Evolutionary conservation across 2,888 invertebrate species (phyloP), one percentile per base, ranked within the genome.

Genomic region (Brenthis hecate): DNA sequence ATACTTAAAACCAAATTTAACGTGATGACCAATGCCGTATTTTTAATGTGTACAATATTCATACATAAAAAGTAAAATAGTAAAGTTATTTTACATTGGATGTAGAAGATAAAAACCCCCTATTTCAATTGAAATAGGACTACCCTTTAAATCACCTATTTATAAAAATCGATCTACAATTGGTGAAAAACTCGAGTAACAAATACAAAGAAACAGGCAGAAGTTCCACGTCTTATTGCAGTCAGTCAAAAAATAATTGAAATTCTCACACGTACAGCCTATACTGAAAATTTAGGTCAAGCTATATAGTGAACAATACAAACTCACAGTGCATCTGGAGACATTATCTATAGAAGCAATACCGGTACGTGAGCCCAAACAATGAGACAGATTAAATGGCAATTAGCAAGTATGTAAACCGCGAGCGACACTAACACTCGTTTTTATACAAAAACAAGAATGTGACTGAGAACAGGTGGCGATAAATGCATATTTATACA

Each of bases 401-500:
- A 63, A 62, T 57, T 53, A 54, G 43, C 56, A 58, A 56, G 48
- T 54, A 62, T 19, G 28, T 58, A 61, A 14, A 55, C 55, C 60
- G 28, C 19, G 57, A 43, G 28, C 32, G n/a, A 58, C 55, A 56
- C 43, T 63, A 55, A 61, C 66, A 57, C 64, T 43, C n/a, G 47
- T 54, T 56, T 48, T 69, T 56, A 58, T 55, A 65, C 60, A 65
- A 19, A 66, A 64, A 66, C 61, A 50, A 51, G 54, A 62, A 54
- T 67, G n/a, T 56, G 66, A 69, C 65, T 67, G 67, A 48, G 51
- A 50, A 57, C 72, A 72, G 69, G 66, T 72, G 72, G 67, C 50
- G 69, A 72, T 69, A 65, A 69, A 60, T 62, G 13, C 56, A 66
- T 69, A 62, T 71, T 71, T 71, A 66, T 71, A 66, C 67, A 68